Conservation (phyloP, 1,140 invertebrate genomes). For the Conus ventricosus region DNA sequence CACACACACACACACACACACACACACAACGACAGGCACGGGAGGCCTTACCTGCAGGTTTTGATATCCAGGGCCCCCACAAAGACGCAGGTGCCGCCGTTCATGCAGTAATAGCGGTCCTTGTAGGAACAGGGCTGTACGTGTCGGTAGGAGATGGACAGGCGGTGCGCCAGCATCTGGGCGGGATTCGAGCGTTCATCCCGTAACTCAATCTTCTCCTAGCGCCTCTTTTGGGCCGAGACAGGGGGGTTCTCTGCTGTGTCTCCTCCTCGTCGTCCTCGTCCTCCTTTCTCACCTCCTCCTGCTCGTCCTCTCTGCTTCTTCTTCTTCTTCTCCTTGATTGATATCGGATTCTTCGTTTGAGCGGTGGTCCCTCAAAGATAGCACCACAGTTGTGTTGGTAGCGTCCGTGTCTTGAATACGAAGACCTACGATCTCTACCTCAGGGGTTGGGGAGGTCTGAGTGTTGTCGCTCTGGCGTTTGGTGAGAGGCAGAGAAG, state of each 20-base stretch:
- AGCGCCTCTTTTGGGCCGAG: background rate
- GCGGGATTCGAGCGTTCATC: constrained; percentile 27
- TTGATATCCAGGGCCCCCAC: constrained; percentile 58
- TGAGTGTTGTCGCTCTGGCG: background rate
- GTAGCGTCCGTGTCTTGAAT: background rate
- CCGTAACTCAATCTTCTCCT: constrained; percentile 4
- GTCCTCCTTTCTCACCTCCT: background rate
- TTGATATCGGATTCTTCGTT: background rate
- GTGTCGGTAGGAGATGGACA: constrained; percentile 40
- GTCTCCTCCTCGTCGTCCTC: background rate
- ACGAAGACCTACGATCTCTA: constrained; percentile 13
- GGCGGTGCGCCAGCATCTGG: constrained; percentile 20
- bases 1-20: background rate
- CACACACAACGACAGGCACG: background rate
- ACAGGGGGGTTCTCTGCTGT: background rate
- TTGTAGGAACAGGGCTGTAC: constrained; percentile 46
- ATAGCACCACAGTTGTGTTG: constrained; percentile 18
- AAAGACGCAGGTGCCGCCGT: constrained; percentile 57
- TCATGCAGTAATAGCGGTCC: constrained; percentile 57
- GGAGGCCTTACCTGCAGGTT: constrained; percentile 56
- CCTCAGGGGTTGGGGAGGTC: no score
- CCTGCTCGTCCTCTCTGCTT: background rate
- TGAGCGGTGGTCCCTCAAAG: background rate
- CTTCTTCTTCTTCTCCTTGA: background rate
- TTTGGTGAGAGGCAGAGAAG: background rate